These are phyloP conservation scores for Calyptomena viridis DNA, from an alignment of 2,113 vertebrate species.

Conservation along the genomic window DNA sequence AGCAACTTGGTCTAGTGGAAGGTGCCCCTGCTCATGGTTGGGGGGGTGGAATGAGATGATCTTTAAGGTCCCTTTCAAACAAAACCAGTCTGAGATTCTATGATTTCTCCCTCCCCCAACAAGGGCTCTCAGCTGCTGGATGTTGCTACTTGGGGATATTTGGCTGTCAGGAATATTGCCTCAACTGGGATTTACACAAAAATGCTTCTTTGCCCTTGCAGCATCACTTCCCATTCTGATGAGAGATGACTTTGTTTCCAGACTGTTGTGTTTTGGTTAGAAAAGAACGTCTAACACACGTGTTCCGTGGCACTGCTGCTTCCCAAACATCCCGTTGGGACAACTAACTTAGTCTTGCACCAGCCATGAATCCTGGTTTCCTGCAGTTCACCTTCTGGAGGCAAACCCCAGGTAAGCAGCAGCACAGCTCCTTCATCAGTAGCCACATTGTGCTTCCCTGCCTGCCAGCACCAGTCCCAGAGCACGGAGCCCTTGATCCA, in stretches of 20 bases:
- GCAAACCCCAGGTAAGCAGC: neutral
- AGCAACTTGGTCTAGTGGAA: neutral
- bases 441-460: neutral
- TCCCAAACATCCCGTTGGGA: neutral
- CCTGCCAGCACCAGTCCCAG: neutral
- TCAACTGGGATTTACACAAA: neutral
- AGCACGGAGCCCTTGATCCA: neutral
- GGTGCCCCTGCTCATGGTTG: neutral
- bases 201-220: neutral
- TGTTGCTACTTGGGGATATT: too few relatives aligned
- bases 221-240: neutral
- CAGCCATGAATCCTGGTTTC: neutral
- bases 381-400: neutral
- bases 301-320: neutral
- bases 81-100: neutral
- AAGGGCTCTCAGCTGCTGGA: neutral
- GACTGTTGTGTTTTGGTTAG: neutral
- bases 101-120: neutral
- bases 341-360: neutral
- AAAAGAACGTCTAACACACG: fast-evolving
- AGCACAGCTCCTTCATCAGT: neutral
- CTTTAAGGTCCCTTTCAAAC: neutral
- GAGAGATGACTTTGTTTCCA: neutral
- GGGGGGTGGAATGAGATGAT: neutral
- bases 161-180: neutral